phyloP scores from a whole-genome alignment of 64 coral and sea anemone genomes.

The Stylophora pistillata region DNA sequence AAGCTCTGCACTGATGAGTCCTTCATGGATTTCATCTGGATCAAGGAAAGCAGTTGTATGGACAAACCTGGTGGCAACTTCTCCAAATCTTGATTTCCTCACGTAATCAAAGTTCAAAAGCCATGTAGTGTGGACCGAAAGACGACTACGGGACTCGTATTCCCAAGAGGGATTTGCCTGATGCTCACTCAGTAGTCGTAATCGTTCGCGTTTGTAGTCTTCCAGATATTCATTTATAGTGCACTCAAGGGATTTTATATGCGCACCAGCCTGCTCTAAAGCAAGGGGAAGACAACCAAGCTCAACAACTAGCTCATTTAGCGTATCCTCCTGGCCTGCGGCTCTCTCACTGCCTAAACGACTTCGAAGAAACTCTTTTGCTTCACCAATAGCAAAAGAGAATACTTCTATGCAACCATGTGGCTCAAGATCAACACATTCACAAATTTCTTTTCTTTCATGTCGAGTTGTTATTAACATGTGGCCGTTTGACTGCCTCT shows the following conservation, averaged over 20 bases:
- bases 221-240: neutral
- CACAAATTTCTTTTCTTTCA: neutral
- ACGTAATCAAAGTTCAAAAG: slow-evolving; percentile 63
- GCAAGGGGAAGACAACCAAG: slow-evolving; percentile 58
- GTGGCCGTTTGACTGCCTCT: neutral
- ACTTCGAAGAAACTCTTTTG: neutral
- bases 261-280: slow-evolving; percentile 56
- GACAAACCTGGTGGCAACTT: neutral
- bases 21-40: slow-evolving; percentile 12
- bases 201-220: neutral
- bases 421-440: neutral
- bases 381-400: neutral
- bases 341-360: neutral
- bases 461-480: neutral
- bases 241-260: slow-evolving; percentile 35
- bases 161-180: slow-evolving; percentile 22
- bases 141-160: slow-evolving; percentile 33
- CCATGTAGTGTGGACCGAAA: slow-evolving; percentile 61
- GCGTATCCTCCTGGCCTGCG: neutral
- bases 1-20: slow-evolving; percentile 1
- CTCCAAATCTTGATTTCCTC: neutral
- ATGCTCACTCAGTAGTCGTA: neutral
- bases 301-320: neutral
- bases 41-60: neutral
- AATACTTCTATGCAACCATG: neutral